phyloP scores from a whole-genome alignment of 2,113 vertebrate genomes.

The Planiliza haematocheilus region DNA sequence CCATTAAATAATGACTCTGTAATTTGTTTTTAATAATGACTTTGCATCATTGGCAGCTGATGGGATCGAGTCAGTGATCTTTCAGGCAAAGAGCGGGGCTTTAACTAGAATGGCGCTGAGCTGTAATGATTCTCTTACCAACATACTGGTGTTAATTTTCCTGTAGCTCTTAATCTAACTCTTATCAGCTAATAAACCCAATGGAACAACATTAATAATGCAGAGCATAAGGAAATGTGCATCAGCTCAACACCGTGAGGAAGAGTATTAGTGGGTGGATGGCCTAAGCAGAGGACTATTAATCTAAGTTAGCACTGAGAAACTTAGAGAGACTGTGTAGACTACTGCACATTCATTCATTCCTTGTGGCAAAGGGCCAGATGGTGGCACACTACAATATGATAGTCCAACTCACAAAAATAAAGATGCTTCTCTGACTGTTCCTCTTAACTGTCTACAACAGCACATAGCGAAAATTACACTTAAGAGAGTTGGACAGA shows the following conservation, averaged over 20 bases:
- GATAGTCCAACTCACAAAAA: constrained; percentile 49
- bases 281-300: constrained; percentile 48
- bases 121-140: constrained; percentile 6
- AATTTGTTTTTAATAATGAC: constrained; percentile 21
- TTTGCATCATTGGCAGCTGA: constrained; percentile 15
- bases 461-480: background rate
- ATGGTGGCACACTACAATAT: constrained; percentile 61
- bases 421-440: constrained; percentile 44
- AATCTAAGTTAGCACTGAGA: constrained; percentile 61
- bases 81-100: constrained; percentile 1
- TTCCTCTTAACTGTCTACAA: constrained; percentile 40
- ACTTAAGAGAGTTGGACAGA: too few species aligned
- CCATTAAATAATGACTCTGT: constrained; percentile 23
- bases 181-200: constrained; percentile 42
- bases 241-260: constrained; percentile 30
- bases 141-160: background rate
- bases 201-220: constrained; percentile 50
- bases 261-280: constrained; percentile 31
- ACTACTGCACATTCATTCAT: constrained; percentile 50
- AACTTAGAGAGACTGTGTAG: constrained; percentile 57
- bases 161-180: constrained; percentile 30
- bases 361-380: constrained; percentile 46
- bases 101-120: background rate
- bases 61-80: constrained; percentile 25
- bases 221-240: constrained; percentile 44